Percentiles rank a stretch among this genome's conserved stretches.
Conservation (phyloP, 2,797 vertebrate genomes). For the Holocentrus rufus region DNA sequence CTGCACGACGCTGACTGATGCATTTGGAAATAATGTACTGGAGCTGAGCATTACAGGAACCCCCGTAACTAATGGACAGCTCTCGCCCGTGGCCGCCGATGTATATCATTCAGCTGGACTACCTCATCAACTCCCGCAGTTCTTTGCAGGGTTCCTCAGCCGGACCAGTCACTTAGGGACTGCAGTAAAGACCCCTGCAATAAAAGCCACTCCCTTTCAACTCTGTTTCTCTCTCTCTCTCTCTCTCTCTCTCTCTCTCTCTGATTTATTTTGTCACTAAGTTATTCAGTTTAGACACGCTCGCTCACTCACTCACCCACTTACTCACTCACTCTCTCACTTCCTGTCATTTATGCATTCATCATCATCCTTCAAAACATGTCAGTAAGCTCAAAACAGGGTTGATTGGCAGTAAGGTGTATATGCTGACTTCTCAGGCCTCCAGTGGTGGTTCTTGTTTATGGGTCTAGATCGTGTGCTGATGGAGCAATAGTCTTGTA, state of each 20-base stretch:
- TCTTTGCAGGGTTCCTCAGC: slow-evolving; percentile 67
- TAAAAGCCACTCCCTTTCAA: slow-evolving; percentile 53
- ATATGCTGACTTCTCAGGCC: not conserved
- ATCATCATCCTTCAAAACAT: slow-evolving; percentile 6
- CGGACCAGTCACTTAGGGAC: slow-evolving; percentile 62
- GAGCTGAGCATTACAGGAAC: slow-evolving; percentile 90
- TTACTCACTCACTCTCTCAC: not conserved
- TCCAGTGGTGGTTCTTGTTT: too few species aligned
- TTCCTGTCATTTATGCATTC: not conserved
- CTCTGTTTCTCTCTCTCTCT: slow-evolving; percentile 34
- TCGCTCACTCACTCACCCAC: not conserved
- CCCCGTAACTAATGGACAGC: slow-evolving; percentile 93
- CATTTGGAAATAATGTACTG: slow-evolving; percentile 99
- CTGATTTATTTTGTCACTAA: slow-evolving; percentile 36
- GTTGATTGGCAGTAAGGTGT: not conserved
- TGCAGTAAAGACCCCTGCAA: slow-evolving; percentile 59
- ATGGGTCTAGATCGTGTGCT: not conserved
- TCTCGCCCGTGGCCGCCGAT: slow-evolving; percentile 89
- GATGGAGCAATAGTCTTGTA: not conserved
- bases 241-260: not conserved
- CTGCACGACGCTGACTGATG: slow-evolving; percentile 92
- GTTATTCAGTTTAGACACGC: slow-evolving; percentile 29
- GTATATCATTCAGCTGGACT: slow-evolving; percentile 92
- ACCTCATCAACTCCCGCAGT: slow-evolving; percentile 86
- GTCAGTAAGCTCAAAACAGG: not conserved